Percentiles rank a stretch among this genome's conserved stretches.
Evolutionary conservation across 1,140 invertebrate species (phyloP).

Genomic region (Cotesia typhae): DNA sequence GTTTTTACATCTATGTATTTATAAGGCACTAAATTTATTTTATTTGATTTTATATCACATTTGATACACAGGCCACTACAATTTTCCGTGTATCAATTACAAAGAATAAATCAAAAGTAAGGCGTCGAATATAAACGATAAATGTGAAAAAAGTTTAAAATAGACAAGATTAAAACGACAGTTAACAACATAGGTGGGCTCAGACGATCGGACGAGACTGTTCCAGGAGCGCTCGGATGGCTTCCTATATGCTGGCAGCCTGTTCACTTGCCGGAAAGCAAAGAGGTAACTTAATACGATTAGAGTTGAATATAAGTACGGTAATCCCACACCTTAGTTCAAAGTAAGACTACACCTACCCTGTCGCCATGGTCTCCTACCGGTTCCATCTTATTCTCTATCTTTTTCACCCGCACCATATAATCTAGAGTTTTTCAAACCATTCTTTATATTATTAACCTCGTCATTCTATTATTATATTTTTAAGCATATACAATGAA

Average conservation of each 20-base stretch:
- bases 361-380: conserved; percentile 36
- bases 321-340: conserved; percentile 65
- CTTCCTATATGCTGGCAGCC: conserved; percentile 67
- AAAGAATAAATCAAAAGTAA: not conserved
- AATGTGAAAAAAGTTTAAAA: conserved; percentile 7
- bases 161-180: conserved; percentile 2
- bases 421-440: conserved; percentile 20
- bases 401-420: conserved; percentile 31
- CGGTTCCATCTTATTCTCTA: conserved; percentile 41
- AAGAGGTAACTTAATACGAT: conserved; percentile 66
- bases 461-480: not conserved
- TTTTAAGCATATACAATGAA: no score
- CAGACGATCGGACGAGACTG: conserved; percentile 58
- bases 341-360: conserved; percentile 64
- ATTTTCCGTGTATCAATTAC: not conserved
- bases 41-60: no score
- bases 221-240: conserved; percentile 61
- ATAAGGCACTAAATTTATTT: no score
- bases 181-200: conserved; percentile 52
- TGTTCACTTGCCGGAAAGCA: conserved; percentile 67
- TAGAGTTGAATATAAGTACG: conserved; percentile 65
- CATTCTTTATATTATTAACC: conserved; percentile 9
- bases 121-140: not conserved
- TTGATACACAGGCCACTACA: conserved; percentile 1
- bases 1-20: no score